Evolutionary conservation across 2,113 vertebrate genomes (phyloP), one percentile per base, ranked within the genome.

Genomic region (Plotosus lineatus): DNA sequence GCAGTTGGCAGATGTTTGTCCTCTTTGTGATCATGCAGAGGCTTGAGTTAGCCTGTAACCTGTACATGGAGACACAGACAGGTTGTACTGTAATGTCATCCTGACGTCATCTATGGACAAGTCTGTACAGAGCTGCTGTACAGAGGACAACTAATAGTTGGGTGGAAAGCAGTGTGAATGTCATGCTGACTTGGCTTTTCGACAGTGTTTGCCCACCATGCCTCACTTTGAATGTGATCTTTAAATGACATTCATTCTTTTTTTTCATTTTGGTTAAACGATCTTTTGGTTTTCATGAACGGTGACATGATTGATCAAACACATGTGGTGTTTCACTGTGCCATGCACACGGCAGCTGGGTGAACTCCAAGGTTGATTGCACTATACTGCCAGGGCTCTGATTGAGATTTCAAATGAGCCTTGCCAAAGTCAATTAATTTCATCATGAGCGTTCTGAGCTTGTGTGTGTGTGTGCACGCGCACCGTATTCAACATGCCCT

Each of bases 1-100:
- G 69, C 31, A 31, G 77, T 77, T 80, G 87, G 87, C 85, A 85
- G 21, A 71, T 80, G 50, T 50, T 17, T 51, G 56, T 42, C 17
- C 73, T 78, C 36, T 65, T n/a, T 46, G 61, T 23, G 71, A 74
- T 80, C 75, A 0, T 86, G 79, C 85, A 55, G 56, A 69, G 75
- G 28, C 81, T 66, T 85, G 83, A 42, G 53, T 77, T 26, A 51
- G 60, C 61, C 42, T 56, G 61, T 68, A 33, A 82, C 61, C 73
- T 82, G 73, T 28, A 14, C 5, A 51, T 44, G 38, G 8, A 44
- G 61, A 77, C 44, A 65, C 63, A 26, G 9, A 46, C 33, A 28
- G 77, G 58, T 40, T 80, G 14, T 71, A 23, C 48, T 6, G 14
- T 79, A 71, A 81, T 56, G 0, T 78, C 50, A 33, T 38, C 9